A percentile compares a stretch with the other conserved stretches of the same genome.
Conservation (phyloP, 2,888 invertebrate species). For the Calameuta pallipes region DNA sequence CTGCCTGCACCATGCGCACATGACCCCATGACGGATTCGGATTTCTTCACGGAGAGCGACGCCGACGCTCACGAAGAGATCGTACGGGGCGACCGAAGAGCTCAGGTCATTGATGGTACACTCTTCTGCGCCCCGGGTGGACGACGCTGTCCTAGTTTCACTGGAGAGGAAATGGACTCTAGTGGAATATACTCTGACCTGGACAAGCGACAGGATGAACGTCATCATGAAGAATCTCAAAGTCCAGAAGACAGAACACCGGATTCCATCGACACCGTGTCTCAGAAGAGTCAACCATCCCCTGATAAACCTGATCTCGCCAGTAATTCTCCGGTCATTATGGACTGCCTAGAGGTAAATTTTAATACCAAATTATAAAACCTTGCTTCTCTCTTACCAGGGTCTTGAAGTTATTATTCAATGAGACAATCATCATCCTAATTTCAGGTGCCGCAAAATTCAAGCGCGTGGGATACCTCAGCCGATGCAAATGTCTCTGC, state of each 20-base stretch:
- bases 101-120: constrained; percentile 89
- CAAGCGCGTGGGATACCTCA: constrained; percentile 35
- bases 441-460: constrained; percentile 32
- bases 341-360: constrained; percentile 50
- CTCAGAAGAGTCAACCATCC: constrained; percentile 68
- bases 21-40: constrained; percentile 92
- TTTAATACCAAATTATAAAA: neutral
- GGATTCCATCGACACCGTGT: constrained; percentile 71
- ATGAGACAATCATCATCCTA: neutral
- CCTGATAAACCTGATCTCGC: constrained; percentile 44
- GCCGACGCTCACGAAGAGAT: constrained; percentile 86
- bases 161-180: constrained; percentile 87
- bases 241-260: constrained; percentile 73
- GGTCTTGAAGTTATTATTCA: neutral
- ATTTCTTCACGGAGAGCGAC: constrained; percentile 91
- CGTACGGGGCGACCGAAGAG: constrained; percentile 76
- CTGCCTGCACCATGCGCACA: constrained; percentile 74
- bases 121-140: constrained; percentile 75
- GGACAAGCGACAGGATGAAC: constrained; percentile 79
- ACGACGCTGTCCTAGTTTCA: constrained; percentile 61
- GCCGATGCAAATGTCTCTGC: constrained; percentile 41
- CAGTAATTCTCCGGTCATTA: constrained; percentile 61
- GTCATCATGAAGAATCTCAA: constrained; percentile 57
- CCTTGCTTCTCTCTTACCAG: neutral
- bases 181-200: constrained; percentile 91